Conservation (phyloP, 1,140 invertebrate genomes). For the Ylistrum balloti region DNA sequence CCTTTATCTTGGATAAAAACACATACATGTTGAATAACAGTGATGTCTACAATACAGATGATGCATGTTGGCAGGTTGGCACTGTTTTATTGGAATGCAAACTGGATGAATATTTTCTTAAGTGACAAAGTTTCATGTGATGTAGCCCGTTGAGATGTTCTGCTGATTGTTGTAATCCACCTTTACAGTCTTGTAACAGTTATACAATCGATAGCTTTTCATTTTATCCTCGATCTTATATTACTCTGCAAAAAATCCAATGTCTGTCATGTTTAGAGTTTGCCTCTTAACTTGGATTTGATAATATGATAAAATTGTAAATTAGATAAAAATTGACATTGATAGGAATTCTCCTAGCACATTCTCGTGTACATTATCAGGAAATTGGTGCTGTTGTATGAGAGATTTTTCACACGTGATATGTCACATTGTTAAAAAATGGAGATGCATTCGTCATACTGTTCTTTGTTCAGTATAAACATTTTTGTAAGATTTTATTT, state of each 20-base stretch:
- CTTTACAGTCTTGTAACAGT: background rate
- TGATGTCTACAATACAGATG: background rate
- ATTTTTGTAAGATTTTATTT: background rate
- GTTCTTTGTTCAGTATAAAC: background rate
- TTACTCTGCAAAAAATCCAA: background rate
- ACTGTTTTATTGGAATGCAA: background rate
- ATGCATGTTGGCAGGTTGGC: background rate
- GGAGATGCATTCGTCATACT: background rate
- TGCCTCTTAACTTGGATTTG: slow-evolving; percentile 17
- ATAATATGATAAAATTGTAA: slow-evolving; percentile 2
- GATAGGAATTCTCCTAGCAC: slow-evolving; percentile 2
- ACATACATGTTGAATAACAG: background rate
- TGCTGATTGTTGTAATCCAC: background rate
- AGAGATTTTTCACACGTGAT: background rate
- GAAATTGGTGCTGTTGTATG: background rate
- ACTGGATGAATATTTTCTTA: background rate
- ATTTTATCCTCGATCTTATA: background rate
- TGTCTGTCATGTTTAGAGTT: slow-evolving; percentile 20
- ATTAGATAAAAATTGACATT: background rate
- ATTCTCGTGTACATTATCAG: background rate
- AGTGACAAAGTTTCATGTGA: background rate
- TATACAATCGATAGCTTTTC: background rate
- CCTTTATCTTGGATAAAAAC: too few species aligned
- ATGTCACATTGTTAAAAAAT: background rate
- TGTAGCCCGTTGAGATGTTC: background rate